Evolutionary conservation across 2,113 vertebrate species (phyloP).

Genomic region (Climacteris rufus): DNA sequence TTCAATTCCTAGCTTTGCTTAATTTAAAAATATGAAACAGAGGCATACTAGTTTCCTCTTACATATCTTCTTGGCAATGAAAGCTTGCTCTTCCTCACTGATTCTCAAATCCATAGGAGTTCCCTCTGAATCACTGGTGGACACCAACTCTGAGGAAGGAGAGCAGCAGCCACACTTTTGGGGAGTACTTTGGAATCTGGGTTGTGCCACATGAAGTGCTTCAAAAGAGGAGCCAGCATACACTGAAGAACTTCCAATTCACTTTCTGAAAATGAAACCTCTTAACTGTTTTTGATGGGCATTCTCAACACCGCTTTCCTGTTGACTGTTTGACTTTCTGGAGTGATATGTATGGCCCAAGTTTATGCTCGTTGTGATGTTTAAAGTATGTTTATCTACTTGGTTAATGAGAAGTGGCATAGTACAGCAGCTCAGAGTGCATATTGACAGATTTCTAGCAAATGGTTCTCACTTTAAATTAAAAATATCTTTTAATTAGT

Average conservation of each 20-base stretch:
- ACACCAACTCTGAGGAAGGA: neutral
- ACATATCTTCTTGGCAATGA: neutral
- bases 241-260: neutral
- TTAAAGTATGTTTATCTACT: neutral
- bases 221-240: neutral
- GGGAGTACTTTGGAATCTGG: neutral
- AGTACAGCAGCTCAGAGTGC: neutral
- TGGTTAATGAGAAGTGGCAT: neutral
- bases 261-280: neutral
- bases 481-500: neutral
- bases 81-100: neutral
- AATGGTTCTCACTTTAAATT: neutral
- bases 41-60: neutral
- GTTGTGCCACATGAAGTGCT: neutral
- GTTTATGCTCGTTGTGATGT: neutral
- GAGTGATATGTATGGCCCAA: neutral
- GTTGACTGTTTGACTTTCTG: neutral
- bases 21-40: neutral
- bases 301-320: rapidly evolving
- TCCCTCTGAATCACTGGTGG: neutral
- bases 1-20: neutral
- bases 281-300: neutral
- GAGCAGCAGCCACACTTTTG: neutral
- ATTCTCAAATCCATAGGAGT: rapidly evolving
- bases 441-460: neutral